Evolutionary conservation across 1,140 invertebrate genomes (phyloP), one percentile per base, ranked within the genome.

Genomic region (Bathynomus jamesi): DNA sequence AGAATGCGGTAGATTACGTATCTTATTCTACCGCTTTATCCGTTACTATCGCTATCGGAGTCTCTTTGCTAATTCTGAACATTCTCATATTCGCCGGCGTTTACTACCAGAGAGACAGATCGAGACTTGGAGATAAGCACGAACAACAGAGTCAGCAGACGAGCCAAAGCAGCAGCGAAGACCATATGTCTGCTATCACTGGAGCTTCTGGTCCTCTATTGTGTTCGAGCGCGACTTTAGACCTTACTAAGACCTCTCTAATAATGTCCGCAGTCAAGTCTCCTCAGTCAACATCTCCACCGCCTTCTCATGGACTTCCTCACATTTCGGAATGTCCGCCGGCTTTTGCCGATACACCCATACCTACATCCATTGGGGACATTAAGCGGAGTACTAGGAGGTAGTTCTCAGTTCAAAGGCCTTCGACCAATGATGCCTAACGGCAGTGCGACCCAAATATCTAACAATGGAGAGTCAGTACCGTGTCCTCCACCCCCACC

Each of bases 1-100:
- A 70, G 40, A 70, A 69, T 21, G 72, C 76, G 31, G 91, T 94
- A 67, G 91, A 91, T 0, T 93, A 93, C 76, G 90, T 91, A 0
- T 90, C 90, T 0, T 94, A 94, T 79, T 92, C 90, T 0, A 94
- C 93, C 0, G 92, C 92, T 0, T 81, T 96, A 7, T 92, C 91
- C 80, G 90, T 96, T 0, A 96, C 93, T 2, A 93, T 97, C 76
- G 93, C 93, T n/a, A 94, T 97, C 69, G 95, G 95, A 2, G 94
- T 93, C 78, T 93, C 91, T 3, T 82, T 96, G 27, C 84, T 96
- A 17, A 91, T 96, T 73, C 83, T 96, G 7, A 96, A 96, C 80
- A 90, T 96, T 0, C 84, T 97, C 11, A 93, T 97, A 77, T 96
- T 96, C 79, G 93, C 93, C 31, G 94, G 93, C 2, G 92, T 96